A percentile compares a stretch with the other conserved stretches of the same genome.
Conservation (phyloP, 2,113 vertebrate genomes). For the Sander lucioperca region DNA sequence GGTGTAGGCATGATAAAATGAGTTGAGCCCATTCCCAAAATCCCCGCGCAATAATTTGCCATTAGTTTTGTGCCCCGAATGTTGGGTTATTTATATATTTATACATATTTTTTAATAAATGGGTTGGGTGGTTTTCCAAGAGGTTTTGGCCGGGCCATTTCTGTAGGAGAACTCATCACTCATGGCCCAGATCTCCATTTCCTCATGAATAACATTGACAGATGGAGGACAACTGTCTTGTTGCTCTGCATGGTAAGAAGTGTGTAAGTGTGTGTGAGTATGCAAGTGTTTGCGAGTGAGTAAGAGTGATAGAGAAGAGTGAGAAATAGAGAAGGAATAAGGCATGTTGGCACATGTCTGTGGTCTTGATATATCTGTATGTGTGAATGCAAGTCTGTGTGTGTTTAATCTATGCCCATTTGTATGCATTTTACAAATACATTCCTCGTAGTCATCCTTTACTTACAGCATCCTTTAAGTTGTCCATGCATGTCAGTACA, state of each 20-base stretch:
- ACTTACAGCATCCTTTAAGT: slow-evolving; percentile 22
- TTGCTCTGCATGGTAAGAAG: slow-evolving; percentile 69
- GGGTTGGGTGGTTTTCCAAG: slow-evolving; percentile 36
- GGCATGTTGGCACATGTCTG: slow-evolving; percentile 41
- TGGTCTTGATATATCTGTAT: slow-evolving; percentile 26
- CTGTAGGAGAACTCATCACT: slow-evolving; percentile 74
- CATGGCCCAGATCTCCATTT: slow-evolving; percentile 71
- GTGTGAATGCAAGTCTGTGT: not conserved
- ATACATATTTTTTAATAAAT: slow-evolving; percentile 42
- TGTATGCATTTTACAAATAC: slow-evolving; percentile 20
- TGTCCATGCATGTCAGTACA: not conserved
- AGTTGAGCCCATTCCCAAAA: slow-evolving; percentile 3
- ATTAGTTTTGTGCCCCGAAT: slow-evolving; percentile 41
- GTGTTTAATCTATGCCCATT: not conserved
- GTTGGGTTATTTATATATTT: slow-evolving; percentile 52
- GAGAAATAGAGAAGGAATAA: slow-evolving; percentile 33
- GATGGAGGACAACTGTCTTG: slow-evolving; percentile 75
- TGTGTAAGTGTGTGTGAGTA: slow-evolving; percentile 26
- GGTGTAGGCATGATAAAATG: slow-evolving; percentile 28
- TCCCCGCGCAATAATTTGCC: slow-evolving; percentile 29
- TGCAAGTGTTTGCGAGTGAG: slow-evolving; percentile 28
- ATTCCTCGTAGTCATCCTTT: not conserved
- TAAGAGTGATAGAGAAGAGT: slow-evolving; percentile 24
- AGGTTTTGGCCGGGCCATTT: slow-evolving; percentile 64
- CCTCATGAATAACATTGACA: slow-evolving; percentile 81